phyloP scores from a whole-genome alignment of 2,888 invertebrate genomes.

The Achlya flavicornis region DNA sequence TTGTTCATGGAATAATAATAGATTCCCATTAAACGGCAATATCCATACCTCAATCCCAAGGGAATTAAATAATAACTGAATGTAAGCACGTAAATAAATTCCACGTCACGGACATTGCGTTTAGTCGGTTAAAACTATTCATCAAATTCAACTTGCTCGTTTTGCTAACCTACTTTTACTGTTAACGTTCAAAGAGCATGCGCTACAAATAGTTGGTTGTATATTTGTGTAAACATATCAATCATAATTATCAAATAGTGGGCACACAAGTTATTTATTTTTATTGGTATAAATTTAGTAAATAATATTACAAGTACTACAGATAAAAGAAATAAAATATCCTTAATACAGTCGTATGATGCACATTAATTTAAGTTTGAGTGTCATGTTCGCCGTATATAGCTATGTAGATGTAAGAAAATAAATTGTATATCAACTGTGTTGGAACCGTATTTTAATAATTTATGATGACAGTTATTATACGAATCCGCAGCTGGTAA shows the following conservation, averaged over 20 bases:
- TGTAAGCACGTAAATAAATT: neutral
- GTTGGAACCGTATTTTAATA: neutral
- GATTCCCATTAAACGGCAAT: conserved; percentile 22
- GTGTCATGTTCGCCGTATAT: neutral
- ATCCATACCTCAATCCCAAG: neutral
- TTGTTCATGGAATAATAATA: conserved; percentile 29
- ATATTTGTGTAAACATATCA: conserved; percentile 9
- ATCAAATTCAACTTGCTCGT: conserved; percentile 8
- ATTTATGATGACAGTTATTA: neutral
- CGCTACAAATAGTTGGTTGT: conserved; percentile 7
- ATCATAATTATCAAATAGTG: neutral
- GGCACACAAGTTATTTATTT: neutral
- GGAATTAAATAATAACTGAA: conserved; percentile 9
- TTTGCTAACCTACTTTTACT: conserved; percentile 13
- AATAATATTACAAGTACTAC: neutral
- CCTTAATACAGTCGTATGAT: neutral
- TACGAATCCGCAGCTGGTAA: conserved; percentile 7
- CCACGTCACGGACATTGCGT: conserved; percentile 6
- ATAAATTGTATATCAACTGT: neutral
- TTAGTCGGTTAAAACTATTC: conserved; percentile 8
- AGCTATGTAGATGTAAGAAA: conserved; percentile 2
- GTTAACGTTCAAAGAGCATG: conserved; percentile 10
- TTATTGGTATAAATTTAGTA: neutral
- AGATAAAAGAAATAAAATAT: neutral
- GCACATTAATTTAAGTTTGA: neutral